Base-by-base conservation (phyloP, 2,888 invertebrate genomes). In the Lepidonotus clava region DNA sequence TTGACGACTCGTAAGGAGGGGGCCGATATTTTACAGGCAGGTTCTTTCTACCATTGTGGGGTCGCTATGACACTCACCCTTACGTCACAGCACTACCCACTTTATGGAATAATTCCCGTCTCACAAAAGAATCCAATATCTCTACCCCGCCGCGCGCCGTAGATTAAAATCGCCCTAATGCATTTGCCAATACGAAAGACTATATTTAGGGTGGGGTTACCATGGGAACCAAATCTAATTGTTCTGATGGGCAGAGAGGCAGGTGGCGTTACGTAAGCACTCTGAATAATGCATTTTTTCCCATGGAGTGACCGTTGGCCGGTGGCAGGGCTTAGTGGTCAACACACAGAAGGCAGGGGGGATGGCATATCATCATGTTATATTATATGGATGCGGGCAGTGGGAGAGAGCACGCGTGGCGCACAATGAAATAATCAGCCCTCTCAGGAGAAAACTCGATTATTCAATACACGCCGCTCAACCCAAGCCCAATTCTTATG, bases 141-240 rank as follows among this genome's bases (percentile, higher is more conserved):
- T 28, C 36, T 38, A 36, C 76, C 1, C 38, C 76, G 0, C 36
- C 21, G 6, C 32, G 38, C 1, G 76, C 36, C 76, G 38, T 38
- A 76, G 76, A 76, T 76, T 76, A 76, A 76, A 76, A 76, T 76
- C 76, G 76, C 36, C 76, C 76, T 76, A 76, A 76, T 76, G 76
- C 76, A 76, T 76, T 76, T 38, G 24, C 76, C 76, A 76, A 76
- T 76, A 76, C 76, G 24, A 40, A 36, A 40, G 76, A 76, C 76
- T 76, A 76, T 76, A 76, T 76, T 76, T 76, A 40, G 76, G 36
- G 21, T 5, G 40, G 5, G 36, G 76, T 76, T 76, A 21, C 76
- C 76, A 76, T 76, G 76, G 76, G 11, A 76, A 76, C 76, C 1
- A 76, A 76, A 76, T 76, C 76, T 76, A 76, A 76, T 76, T 76